A percentile compares a stretch with the other conserved stretches of the same genome.
phyloP scores from a whole-genome alignment of 2,888 invertebrate genomes.

The Meganola albula region DNA sequence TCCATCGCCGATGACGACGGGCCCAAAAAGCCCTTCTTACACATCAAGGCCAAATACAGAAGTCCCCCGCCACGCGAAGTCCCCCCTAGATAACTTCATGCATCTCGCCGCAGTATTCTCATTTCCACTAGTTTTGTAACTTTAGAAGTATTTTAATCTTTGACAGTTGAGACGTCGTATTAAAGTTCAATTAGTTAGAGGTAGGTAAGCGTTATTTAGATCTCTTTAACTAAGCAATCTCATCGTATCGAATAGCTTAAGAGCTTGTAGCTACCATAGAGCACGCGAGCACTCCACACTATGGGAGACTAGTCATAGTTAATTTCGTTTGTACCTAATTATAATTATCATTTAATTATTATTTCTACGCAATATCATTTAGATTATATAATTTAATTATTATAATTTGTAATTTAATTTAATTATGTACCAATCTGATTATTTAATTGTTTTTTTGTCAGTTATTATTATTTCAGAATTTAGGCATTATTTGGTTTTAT shows the following conservation, averaged over 20 bases:
- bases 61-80: conserved; percentile 81
- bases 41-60: conserved; percentile 85
- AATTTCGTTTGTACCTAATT: conserved; percentile 32
- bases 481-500: conserved; percentile 24
- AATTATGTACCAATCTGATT: conserved; percentile 28
- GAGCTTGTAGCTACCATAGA: conserved; percentile 38
- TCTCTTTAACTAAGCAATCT: conserved; percentile 59
- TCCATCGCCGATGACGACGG: conserved; percentile 52
- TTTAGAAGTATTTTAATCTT: not conserved
- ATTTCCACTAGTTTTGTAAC: conserved; percentile 55
- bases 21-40: conserved; percentile 78
- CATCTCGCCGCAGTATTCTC: conserved; percentile 8
- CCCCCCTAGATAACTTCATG: conserved; percentile 72
- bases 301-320: conserved; percentile 60
- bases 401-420: conserved; percentile 43
- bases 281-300: conserved; percentile 37
- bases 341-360: conserved; percentile 21
- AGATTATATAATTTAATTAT: conserved; percentile 30
- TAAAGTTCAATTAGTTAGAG: conserved; percentile 31
- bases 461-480: conserved; percentile 30
- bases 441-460: conserved; percentile 30
- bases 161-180: conserved; percentile 6
- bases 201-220: conserved; percentile 50
- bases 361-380: conserved; percentile 23
- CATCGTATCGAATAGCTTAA: conserved; percentile 34